These are phyloP conservation scores for Lasaia peninsularis DNA, from an alignment of 1,140 invertebrate genomes.

Conservation along the genomic window DNA sequence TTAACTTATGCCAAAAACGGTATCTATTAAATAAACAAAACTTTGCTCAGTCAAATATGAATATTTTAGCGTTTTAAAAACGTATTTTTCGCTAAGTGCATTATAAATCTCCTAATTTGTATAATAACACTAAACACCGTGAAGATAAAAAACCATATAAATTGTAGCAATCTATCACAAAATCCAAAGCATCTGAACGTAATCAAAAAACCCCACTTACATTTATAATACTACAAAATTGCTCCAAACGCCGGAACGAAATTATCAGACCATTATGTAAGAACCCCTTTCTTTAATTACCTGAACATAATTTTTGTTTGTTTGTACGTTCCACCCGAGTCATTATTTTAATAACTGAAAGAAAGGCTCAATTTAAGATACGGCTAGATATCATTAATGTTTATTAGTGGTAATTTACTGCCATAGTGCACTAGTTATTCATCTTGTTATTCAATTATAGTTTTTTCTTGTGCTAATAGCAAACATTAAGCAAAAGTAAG, in stretches of 20 bases:
- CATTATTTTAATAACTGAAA: slow-evolving; percentile 64
- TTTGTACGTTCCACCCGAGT: slow-evolving; percentile 55
- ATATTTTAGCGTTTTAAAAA: too few relatives aligned
- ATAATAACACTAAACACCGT: slow-evolving; percentile 15
- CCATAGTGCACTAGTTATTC: slow-evolving; percentile 41
- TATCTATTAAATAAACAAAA: too few relatives aligned
- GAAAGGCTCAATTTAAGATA: slow-evolving; percentile 51
- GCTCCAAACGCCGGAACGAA: slow-evolving; percentile 46
- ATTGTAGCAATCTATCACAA: slow-evolving; percentile 58
- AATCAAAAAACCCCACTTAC: slow-evolving; percentile 59
- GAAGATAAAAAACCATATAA: slow-evolving; percentile 35
- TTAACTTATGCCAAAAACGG: too few relatives aligned
- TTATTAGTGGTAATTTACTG: slow-evolving; percentile 63
- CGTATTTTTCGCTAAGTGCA: too few relatives aligned
- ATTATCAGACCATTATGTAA: slow-evolving; percentile 71
- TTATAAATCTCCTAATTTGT: not conserved
- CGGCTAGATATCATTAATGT: slow-evolving; percentile 55
- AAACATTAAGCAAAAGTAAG: slow-evolving; percentile 10
- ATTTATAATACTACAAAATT: slow-evolving; percentile 70
- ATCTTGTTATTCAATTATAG: slow-evolving; percentile 28
- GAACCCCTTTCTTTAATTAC: slow-evolving; percentile 75
- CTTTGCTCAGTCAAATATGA: too few relatives aligned
- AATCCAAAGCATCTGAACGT: slow-evolving; percentile 37
- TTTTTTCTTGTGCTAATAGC: slow-evolving; percentile 13
- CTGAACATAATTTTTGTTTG: slow-evolving; percentile 68